Conservation (phyloP, 1,140 invertebrate genomes). For the Lutraria rhynchaena region DNA sequence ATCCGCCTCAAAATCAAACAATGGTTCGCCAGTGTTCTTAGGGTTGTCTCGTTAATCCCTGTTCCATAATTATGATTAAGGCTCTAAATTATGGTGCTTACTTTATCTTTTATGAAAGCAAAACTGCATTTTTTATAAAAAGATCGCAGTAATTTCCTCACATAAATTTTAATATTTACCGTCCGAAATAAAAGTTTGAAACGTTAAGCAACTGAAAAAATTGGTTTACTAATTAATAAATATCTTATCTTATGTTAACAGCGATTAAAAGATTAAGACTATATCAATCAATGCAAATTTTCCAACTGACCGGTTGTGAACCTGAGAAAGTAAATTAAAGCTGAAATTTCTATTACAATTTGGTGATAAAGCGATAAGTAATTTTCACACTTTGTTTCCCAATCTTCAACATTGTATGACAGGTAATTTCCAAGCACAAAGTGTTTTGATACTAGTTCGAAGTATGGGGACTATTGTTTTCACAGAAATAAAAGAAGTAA, state of each 20-base stretch:
- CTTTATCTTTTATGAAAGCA: background rate
- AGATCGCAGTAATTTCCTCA: background rate
- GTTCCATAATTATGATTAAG: too few relatives aligned
- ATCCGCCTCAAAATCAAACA: too few relatives aligned
- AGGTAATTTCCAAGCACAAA: background rate
- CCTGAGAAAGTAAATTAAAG: constrained; percentile 31
- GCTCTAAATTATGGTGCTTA: too few relatives aligned
- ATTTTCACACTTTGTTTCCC: constrained; percentile 18
- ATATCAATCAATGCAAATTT: constrained; percentile 12
- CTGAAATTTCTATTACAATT: constrained; percentile 5
- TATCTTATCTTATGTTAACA: constrained; percentile 1
- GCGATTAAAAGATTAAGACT: constrained; percentile 7
- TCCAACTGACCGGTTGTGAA: constrained; percentile 32
- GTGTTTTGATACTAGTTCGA: background rate
- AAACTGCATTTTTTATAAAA: background rate
- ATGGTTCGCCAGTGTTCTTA: too few relatives aligned
- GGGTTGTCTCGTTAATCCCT: too few relatives aligned
- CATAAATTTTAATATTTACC: background rate
- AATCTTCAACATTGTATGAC: background rate
- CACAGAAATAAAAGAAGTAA: background rate
- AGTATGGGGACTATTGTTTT: background rate
- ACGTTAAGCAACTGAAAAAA: background rate
- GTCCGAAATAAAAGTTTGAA: background rate
- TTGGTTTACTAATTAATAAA: background rate
- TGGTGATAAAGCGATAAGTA: constrained; percentile 23